Conservation (phyloP, 35 echinoderm and acorn worm genomes). For the Apostichopus parvimensis region DNA sequence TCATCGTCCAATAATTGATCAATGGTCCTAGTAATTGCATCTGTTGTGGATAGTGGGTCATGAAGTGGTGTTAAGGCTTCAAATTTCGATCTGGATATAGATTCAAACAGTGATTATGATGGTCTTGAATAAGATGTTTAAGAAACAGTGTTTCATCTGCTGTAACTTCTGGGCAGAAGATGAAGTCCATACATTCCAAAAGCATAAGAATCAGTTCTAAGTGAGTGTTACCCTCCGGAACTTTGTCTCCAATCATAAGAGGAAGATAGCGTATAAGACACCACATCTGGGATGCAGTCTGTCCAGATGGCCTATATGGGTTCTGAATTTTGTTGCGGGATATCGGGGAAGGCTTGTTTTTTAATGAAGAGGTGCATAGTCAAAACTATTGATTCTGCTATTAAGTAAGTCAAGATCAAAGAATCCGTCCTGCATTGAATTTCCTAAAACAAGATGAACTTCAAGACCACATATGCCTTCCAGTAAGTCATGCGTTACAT, state of each 20-base stretch:
- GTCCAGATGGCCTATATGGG: slow-evolving; percentile 23
- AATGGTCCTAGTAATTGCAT: slow-evolving; percentile 3
- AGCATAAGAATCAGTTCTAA: slow-evolving; percentile 43
- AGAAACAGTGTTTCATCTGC: slow-evolving; percentile 27
- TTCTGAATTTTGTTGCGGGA: neutral
- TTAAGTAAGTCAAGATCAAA: slow-evolving; percentile 36
- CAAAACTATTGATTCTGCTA: slow-evolving; percentile 59
- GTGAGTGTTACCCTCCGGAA: slow-evolving; percentile 47
- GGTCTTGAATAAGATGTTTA: slow-evolving; percentile 50
- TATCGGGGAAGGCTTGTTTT: slow-evolving; percentile 35
- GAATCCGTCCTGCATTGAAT: neutral
- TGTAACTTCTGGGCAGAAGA: slow-evolving; percentile 39
- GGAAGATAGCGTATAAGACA: slow-evolving; percentile 42
- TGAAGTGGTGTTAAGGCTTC: slow-evolving; percentile 53
- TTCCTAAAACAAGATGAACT: slow-evolving; percentile 15
- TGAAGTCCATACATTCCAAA: slow-evolving; percentile 55
- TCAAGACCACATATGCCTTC: slow-evolving; percentile 59
- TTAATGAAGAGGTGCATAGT: slow-evolving; percentile 38
- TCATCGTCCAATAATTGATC: slow-evolving; percentile 32
- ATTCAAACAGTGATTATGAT: slow-evolving; percentile 26
- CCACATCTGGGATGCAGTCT: slow-evolving; percentile 63
- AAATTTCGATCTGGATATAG: neutral
- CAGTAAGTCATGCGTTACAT: slow-evolving; percentile 62
- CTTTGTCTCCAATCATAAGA: slow-evolving; percentile 52
- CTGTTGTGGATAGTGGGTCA: slow-evolving; percentile 53